A percentile compares a stretch with the other conserved stretches of the same genome.
phyloP scores from a whole-genome alignment of 2,888 invertebrate genomes.

The Emmelina monodactyla region DNA sequence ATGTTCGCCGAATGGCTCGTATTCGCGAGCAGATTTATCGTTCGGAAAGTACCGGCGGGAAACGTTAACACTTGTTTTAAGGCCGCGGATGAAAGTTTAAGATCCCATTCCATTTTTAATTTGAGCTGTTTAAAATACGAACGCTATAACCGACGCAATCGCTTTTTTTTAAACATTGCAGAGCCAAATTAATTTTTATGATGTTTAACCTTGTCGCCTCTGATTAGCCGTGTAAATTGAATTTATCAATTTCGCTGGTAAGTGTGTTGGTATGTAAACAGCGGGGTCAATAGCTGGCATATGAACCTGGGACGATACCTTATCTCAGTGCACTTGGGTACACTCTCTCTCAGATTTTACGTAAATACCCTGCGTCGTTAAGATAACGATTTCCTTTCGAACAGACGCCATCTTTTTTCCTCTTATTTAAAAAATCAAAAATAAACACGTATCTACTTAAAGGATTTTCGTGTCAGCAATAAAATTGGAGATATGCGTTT shows the following conservation, averaged over 20 bases:
- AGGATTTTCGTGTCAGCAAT: slow-evolving; percentile 39
- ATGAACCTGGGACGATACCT: slow-evolving; percentile 43
- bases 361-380: slow-evolving; percentile 56
- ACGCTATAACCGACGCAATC: slow-evolving; percentile 20
- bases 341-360: slow-evolving; percentile 54
- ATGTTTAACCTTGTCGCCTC: slow-evolving; percentile 44
- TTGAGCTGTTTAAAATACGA: slow-evolving; percentile 29
- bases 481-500: slow-evolving; percentile 24
- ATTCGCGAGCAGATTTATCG: slow-evolving; percentile 58
- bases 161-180: slow-evolving; percentile 26
- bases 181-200: slow-evolving; percentile 48
- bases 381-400: slow-evolving; percentile 60
- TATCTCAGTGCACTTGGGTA: slow-evolving; percentile 11
- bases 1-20: slow-evolving; percentile 41
- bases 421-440: slow-evolving; percentile 30
- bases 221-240: slow-evolving; percentile 52
- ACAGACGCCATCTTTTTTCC: slow-evolving; percentile 43
- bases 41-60: slow-evolving; percentile 36
- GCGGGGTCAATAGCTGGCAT: slow-evolving; percentile 59
- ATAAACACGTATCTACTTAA: slow-evolving; percentile 31
- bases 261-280: slow-evolving; percentile 44
- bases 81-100: slow-evolving; percentile 55
- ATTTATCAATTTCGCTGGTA: slow-evolving; percentile 24
- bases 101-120: slow-evolving; percentile 46
- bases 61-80: slow-evolving; percentile 51